Conservation (phyloP, 2,797 vertebrate species). For the Tapirus indicus region DNA sequence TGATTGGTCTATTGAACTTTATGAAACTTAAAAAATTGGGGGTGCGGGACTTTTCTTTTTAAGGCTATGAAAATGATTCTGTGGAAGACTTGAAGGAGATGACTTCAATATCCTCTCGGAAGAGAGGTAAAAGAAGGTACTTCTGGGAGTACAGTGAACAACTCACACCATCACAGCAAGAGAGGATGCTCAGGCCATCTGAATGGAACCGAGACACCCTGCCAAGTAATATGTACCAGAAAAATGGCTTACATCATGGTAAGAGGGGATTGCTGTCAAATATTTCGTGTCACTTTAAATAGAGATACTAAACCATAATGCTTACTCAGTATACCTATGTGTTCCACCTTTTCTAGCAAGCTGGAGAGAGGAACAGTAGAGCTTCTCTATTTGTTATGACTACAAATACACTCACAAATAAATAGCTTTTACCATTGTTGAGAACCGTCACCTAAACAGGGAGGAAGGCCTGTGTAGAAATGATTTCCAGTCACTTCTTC, state of each 20-base stretch:
- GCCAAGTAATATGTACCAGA: constrained; percentile 99
- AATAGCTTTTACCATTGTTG: not conserved
- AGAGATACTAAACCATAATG: not conserved
- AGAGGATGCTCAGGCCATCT: constrained; percentile 96
- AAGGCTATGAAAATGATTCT: constrained; percentile 97
- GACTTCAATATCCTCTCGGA: constrained; percentile 95
- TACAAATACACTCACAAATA: not conserved
- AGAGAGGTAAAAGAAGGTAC: constrained; percentile 97
- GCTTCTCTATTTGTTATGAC: not conserved
- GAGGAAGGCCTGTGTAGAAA: not conserved
- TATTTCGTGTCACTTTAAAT: not conserved
- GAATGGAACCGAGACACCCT: constrained; percentile 98
- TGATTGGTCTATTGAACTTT: constrained; percentile 43
- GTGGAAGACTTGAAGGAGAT: constrained; percentile 97
- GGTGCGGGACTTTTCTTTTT: constrained; percentile 54
- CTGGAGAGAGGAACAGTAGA: not conserved
- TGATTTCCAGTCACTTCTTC: not conserved
- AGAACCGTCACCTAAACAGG: not conserved
- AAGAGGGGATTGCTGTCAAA: constrained; percentile 73
- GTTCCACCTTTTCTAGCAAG: not conserved
- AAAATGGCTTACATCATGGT: constrained; percentile 98
- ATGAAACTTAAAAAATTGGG: constrained; percentile 32
- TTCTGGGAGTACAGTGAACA: constrained; percentile 99
- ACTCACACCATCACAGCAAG: constrained; percentile 95
- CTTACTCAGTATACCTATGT: not conserved